Conservation (phyloP, 2,113 vertebrate species). For the Aldabrachelys gigantea region DNA sequence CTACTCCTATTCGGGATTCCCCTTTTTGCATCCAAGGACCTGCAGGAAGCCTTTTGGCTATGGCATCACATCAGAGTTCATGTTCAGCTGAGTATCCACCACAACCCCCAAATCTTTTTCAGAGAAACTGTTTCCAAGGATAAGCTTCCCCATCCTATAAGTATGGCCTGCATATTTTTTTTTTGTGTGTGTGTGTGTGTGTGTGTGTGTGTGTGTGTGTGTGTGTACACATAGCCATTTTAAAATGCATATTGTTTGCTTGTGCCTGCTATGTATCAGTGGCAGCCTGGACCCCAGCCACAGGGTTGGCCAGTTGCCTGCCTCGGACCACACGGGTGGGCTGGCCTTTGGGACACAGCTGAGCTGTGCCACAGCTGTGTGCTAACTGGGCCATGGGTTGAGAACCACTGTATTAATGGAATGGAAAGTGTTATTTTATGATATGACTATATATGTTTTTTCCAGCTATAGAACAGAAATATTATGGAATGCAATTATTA, state of each 20-base stretch:
- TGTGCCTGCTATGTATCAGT: background rate
- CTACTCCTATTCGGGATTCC: background rate
- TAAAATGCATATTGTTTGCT: background rate
- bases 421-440: background rate
- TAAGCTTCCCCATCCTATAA: background rate
- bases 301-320: too few species aligned
- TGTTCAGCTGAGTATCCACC: background rate
- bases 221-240: background rate
- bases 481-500: background rate
- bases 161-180: background rate
- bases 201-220: too few species aligned
- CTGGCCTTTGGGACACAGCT: too few species aligned
- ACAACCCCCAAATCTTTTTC: background rate
- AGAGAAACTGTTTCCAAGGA: background rate
- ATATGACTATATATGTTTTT: background rate
- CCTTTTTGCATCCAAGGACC: background rate
- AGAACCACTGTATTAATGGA: background rate
- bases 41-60: background rate
- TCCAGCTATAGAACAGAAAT: background rate
- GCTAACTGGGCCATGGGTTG: too few species aligned
- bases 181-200: accelerated
- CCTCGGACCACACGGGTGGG: too few species aligned
- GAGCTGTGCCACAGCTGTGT: too few species aligned
- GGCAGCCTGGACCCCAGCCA: too few species aligned
- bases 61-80: background rate